phyloP scores from a whole-genome alignment of 1,140 invertebrate species.

The Cardiocondyla obscurior region DNA sequence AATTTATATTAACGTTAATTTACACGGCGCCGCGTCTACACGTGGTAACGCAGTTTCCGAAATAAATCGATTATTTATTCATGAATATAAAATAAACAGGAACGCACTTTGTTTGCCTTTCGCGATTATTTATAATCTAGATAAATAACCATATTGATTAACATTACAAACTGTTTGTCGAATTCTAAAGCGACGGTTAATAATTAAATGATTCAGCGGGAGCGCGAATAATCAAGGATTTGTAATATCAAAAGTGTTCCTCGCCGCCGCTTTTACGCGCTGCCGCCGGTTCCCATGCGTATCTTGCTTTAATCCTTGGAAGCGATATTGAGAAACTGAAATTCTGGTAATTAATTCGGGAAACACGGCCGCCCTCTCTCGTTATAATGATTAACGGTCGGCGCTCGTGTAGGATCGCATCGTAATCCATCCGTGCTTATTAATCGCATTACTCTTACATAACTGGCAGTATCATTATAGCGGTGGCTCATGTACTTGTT shows the following conservation, averaged over 20 bases:
- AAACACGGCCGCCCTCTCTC: slow-evolving; percentile 30
- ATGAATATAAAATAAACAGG: slow-evolving; percentile 29
- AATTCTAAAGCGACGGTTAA: slow-evolving; percentile 3
- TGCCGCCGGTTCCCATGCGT: not conserved
- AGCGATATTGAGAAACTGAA: slow-evolving; percentile 27
- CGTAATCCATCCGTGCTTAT: slow-evolving; percentile 49
- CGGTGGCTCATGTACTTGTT: not conserved
- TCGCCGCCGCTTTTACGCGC: not conserved
- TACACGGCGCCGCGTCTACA: not conserved
- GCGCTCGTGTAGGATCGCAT: slow-evolving; percentile 33
- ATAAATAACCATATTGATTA: slow-evolving; percentile 34
- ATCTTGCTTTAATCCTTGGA: not conserved
- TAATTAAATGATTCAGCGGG: slow-evolving; percentile 4
- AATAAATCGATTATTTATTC: slow-evolving; percentile 37
- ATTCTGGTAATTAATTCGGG: slow-evolving; percentile 48
- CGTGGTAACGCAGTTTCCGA: not conserved
- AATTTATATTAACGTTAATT: slow-evolving; percentile 22
- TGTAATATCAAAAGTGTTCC: not conserved
- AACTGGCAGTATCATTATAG: slow-evolving; percentile 35
- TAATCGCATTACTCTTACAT: slow-evolving; percentile 52
- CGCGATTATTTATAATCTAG: slow-evolving; percentile 19
- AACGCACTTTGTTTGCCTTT: not conserved
- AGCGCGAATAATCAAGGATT: not conserved
- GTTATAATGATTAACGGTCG: slow-evolving; percentile 48
- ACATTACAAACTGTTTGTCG: slow-evolving; percentile 16